Base-by-base conservation (phyloP, 1,140 invertebrate genomes). In the Capitella teleta region DNA sequence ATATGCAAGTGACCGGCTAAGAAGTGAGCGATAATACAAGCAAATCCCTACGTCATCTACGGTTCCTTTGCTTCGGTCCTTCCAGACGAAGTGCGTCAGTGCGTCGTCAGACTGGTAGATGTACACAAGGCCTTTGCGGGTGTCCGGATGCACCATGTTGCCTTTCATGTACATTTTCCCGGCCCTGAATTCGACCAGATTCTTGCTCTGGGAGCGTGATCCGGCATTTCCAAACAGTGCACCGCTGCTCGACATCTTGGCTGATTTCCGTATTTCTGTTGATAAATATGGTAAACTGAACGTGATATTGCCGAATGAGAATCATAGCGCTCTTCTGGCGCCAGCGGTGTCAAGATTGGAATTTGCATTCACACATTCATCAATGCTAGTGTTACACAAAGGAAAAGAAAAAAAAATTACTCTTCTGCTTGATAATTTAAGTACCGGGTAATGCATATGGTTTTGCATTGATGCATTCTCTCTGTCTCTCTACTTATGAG, bases 41-140 rank as follows among this genome's bases (percentile, higher is more conserved):
- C 3, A 44, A 44, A 10, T 44, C 21, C 70, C 64, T 70, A 86
- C 85, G 75, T 87, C 84, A 74, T 86, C 85, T 28, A 84, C 76
- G 14, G 75, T 75, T 47, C 82, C 82, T 38, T 81, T 81, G 32
- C 81, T 81, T 34, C 92, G 79, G 73, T 96, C 91, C 74, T 95
- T 95, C 93, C 93, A 97, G 70, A 89, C 96, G 63, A 97, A 94
- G 74, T 97, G 92, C 82, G 94, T 93, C 21, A 97, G 74, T 6
- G 87, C 86, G 73, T 98, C 95, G 54, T 97, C 92, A 21, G 87
- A 85, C 64, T 95, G 71, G 67, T 92, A 87, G 49, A 98, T 81
- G 69, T 93, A 98, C 2, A 98, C 76, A 19, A 88, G 70, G 12
- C 94, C 94, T 74, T 97, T 98, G 58, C 91, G 82, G 56, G 88